Conservation (phyloP, 1,140 invertebrate species). For the Achroia grisella region DNA sequence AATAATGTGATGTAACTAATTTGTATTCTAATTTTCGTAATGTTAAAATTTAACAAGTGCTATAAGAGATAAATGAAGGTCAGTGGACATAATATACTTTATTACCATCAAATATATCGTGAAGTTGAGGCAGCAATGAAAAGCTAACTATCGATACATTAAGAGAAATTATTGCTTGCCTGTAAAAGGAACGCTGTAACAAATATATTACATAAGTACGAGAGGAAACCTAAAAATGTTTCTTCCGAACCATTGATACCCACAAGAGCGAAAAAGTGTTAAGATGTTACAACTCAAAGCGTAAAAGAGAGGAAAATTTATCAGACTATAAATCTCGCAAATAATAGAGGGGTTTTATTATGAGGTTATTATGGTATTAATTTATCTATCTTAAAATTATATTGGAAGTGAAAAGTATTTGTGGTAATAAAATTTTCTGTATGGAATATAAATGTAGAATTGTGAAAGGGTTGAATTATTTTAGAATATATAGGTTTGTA, state of each 20-base stretch:
- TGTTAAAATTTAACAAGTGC: too few species aligned
- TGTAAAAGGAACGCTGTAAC: neutral
- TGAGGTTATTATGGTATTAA: neutral
- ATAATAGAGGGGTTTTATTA: conserved; percentile 1
- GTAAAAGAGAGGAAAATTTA: conserved; percentile 21
- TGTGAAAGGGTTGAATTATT: too few species aligned
- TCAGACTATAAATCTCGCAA: conserved; percentile 16
- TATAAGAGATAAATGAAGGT: too few species aligned
- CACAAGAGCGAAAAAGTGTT: conserved; percentile 13
- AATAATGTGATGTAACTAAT: too few species aligned
- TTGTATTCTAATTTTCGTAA: too few species aligned
- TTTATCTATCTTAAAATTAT: conserved; percentile 2
- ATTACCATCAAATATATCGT: too few species aligned
- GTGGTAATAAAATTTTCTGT: too few species aligned
- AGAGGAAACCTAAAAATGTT: conserved; percentile 1
- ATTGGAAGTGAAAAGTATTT: too few species aligned
- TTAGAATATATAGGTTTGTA: too few species aligned
- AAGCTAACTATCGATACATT: too few species aligned
- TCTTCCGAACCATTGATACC: conserved; percentile 9
- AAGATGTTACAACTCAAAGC: conserved; percentile 17
- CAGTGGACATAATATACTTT: too few species aligned
- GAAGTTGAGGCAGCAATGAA: neutral
- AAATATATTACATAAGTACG: neutral
- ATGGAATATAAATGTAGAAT: too few species aligned
- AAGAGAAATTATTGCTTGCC: neutral